Conservation (phyloP, 2,888 invertebrate genomes). For the Drosophila imparisetae region DNA sequence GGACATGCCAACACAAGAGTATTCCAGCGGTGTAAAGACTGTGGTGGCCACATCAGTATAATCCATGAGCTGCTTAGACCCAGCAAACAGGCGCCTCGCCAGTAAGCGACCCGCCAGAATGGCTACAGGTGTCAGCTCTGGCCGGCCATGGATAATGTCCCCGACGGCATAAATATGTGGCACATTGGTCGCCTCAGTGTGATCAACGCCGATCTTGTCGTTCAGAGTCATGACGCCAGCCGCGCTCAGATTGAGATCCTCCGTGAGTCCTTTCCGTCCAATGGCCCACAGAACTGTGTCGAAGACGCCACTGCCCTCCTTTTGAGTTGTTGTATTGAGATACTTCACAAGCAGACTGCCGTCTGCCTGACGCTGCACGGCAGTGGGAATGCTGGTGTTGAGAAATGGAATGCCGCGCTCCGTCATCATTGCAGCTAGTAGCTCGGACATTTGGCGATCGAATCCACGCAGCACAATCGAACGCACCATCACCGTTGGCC, state of each 20-base stretch:
- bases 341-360: conserved; percentile 89
- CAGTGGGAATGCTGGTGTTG: conserved; percentile 88
- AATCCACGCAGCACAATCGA: conserved; percentile 94
- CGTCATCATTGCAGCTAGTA: conserved; percentile 91
- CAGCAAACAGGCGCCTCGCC: conserved; percentile 89
- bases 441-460: conserved; percentile 95
- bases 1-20: conserved; percentile 95
- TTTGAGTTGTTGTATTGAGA: conserved; percentile 84
- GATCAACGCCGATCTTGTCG: conserved; percentile 89
- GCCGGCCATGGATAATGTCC: conserved; percentile 92
- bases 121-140: conserved; percentile 97
- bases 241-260: conserved; percentile 89
- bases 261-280: conserved; percentile 90
- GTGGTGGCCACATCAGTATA: conserved; percentile 96
- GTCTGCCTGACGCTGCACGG: conserved; percentile 88
- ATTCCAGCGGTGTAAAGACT: conserved; percentile 97
- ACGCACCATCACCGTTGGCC: conserved; percentile 93
- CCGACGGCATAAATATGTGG: conserved; percentile 96
- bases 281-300: conserved; percentile 95
- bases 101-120: conserved; percentile 94
- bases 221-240: conserved; percentile 89
- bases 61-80: conserved; percentile 88
- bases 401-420: conserved; percentile 91
- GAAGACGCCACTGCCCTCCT: conserved; percentile 86
- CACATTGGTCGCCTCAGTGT: conserved; percentile 92